Percentiles rank a stretch among this genome's conserved stretches.
phyloP scores from a whole-genome alignment of 2,888 invertebrate genomes.

The Axea sp. region DNA sequence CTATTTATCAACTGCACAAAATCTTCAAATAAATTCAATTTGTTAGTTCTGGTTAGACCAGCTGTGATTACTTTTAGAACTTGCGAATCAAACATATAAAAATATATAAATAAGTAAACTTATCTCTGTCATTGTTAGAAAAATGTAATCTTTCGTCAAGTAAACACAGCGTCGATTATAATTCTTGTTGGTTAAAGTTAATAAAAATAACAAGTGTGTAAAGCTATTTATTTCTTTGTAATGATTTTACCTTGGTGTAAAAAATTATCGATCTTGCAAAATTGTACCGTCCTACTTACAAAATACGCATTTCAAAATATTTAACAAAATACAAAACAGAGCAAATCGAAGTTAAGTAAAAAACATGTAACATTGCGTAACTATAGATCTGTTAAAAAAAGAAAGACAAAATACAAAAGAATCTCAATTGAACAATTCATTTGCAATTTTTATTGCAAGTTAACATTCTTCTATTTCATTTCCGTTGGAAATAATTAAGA shows the following conservation, averaged over 20 bases:
- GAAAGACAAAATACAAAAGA: background rate
- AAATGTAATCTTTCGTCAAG: constrained; percentile 20
- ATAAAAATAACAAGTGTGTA: too few relatives aligned
- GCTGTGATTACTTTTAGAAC: constrained; percentile 37
- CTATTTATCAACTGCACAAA: constrained; percentile 52
- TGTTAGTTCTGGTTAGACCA: constrained; percentile 11
- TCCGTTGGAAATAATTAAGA: constrained; percentile 51
- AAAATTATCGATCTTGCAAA: too few relatives aligned
- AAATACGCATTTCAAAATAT: too few relatives aligned
- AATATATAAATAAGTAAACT: constrained; percentile 33
- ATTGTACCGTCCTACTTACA: too few relatives aligned
- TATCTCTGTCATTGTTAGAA: too few relatives aligned
- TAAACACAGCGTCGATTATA: constrained; percentile 35
- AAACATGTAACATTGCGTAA: constrained; percentile 23
- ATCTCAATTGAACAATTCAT: constrained; percentile 15
- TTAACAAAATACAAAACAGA: constrained; percentile 41
- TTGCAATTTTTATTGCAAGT: constrained; percentile 44
- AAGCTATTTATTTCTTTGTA: too few relatives aligned
- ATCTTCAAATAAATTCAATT: constrained; percentile 50
- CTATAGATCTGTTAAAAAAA: constrained; percentile 15
- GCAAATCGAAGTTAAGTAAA: constrained; percentile 11
- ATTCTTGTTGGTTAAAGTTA: too few relatives aligned
- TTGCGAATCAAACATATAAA: too few relatives aligned
- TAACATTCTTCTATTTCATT: constrained; percentile 50
- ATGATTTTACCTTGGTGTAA: too few relatives aligned